Evolutionary conservation across 2,888 invertebrate genomes (phyloP), one percentile per base, ranked within the genome.

Genomic region (Ischnus inquisitorius): DNA sequence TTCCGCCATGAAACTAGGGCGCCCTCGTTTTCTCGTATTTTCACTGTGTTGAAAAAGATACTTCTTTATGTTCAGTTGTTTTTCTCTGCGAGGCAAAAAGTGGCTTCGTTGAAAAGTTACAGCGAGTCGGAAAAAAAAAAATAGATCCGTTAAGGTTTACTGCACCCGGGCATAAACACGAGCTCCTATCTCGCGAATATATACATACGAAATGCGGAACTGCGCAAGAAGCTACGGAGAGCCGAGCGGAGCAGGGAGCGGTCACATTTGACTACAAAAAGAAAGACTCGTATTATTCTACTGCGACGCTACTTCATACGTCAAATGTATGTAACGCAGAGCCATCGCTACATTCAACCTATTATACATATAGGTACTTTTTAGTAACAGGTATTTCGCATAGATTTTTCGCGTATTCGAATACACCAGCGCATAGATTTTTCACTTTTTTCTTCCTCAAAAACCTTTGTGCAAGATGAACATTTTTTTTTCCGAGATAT

Each of bases 141-240:
- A 60, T 60, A 60, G 60, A 60, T 60, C 60, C 60, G 60, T 60
- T 60, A 25, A 28, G 60, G 60, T 28, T 60, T 60, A 25, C 60
- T 28, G 60, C 25, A 60, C 60, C 6, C 60, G 60, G 28, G 60
- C 60, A 60, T 60, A 60, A 60, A 60, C 28, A 60, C 60, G 60
- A 12, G 60, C 60, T 60, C 25, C 60, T 60, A 60, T 60, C 60
- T 60, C 60, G 60, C 60, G 60, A 60, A 60, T 60, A 60, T 60
- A 60, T 60, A 60, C 60, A 60, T 60, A 60, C 60, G 60, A 60
- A 60, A 60, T 60, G 60, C 60, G 60, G 28, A 28, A 60, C 60
- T 60, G 60, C 60, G 28, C 25, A 60, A 60, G 60, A 60, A 60
- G 60, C 25, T 14, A 60, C 60, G 14, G 34, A 28, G 25, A 28